These are phyloP conservation scores for Ypsolopha scabrella DNA, from an alignment of 2,888 invertebrate species.

Conservation along the genomic window DNA sequence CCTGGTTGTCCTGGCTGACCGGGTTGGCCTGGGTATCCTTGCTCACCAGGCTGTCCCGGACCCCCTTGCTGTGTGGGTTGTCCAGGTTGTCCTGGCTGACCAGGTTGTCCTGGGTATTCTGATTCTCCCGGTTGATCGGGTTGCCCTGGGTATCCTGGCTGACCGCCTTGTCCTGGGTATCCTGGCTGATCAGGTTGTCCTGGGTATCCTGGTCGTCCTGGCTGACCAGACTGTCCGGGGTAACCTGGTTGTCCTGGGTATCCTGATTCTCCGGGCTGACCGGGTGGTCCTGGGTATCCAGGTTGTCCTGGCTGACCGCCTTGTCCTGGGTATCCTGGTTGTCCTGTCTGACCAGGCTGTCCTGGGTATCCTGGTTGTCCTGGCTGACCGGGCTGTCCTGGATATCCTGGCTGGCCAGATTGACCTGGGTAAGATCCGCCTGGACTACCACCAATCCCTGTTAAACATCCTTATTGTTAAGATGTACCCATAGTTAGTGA, in stretches of 20 bases:
- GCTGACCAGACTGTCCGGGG: slow-evolving; percentile 1
- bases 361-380: slow-evolving; percentile 12
- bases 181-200: slow-evolving; percentile 6
- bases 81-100: slow-evolving; percentile 15
- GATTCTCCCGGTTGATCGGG: slow-evolving; percentile 10
- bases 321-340: slow-evolving; percentile 8
- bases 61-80: slow-evolving; percentile 21
- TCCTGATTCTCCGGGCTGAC: slow-evolving; percentile 29
- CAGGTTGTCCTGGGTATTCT: slow-evolving; percentile 16
- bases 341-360: slow-evolving; percentile 1
- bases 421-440: slow-evolving; percentile 7
- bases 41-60: slow-evolving; percentile 15
- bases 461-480: too few relatives aligned
- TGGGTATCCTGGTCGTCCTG: slow-evolving; percentile 1
- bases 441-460: too few relatives aligned
- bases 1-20: slow-evolving; percentile 13
- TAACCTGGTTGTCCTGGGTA: slow-evolving; percentile 30
- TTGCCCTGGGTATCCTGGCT: slow-evolving; percentile 8
- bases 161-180: slow-evolving; percentile 1
- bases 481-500: too few relatives aligned
- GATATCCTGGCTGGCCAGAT: slow-evolving; percentile 13
- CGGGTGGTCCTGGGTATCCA: slow-evolving; percentile 2
- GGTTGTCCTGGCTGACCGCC: slow-evolving; percentile 3
- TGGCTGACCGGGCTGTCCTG: slow-evolving; percentile 11
- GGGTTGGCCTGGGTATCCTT: slow-evolving; percentile 17